Percentiles rank a stretch among this genome's conserved stretches.
Evolutionary conservation across 2,113 vertebrate genomes (phyloP).

Genomic region (Neolamprologus hecqui): DNA sequence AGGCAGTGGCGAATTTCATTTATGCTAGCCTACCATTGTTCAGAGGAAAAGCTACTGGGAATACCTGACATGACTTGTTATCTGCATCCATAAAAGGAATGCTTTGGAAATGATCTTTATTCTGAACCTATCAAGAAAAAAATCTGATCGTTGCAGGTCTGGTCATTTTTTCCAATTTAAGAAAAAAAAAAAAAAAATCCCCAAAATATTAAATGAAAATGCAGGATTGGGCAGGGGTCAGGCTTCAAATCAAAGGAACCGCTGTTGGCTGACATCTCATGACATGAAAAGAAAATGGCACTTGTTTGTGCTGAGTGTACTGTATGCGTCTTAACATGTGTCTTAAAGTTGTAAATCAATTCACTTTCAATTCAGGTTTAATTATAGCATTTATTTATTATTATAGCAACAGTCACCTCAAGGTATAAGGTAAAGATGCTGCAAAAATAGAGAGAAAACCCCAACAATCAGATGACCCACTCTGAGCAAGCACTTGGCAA

Average conservation of each 20-base stretch:
- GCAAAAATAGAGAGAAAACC: not conserved
- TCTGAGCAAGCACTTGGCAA: not conserved
- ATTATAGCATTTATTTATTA: not conserved
- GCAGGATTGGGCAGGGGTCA: too few relatives aligned
- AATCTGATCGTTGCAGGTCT: not conserved
- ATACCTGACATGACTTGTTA: not conserved
- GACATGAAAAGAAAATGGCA: not conserved
- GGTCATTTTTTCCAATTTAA: not conserved
- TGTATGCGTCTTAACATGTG: not conserved
- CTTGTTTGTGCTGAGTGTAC: not conserved
- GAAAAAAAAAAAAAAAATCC: rapidly evolving
- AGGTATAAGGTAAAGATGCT: not conserved
- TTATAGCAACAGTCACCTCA: not conserved
- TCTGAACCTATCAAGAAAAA: not conserved
- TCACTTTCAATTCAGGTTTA: not conserved
- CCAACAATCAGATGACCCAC: not conserved
- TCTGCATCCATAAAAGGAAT: not conserved
- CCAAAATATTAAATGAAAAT: not conserved
- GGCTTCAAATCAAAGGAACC: not conserved
- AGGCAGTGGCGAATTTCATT: not conserved
- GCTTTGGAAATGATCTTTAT: not conserved
- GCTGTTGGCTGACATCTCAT: not conserved
- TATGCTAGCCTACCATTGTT: not conserved
- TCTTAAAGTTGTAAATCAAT: not conserved
- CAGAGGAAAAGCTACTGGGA: not conserved